phyloP scores from a whole-genome alignment of 2,888 invertebrate genomes.

The Lithophane leautieri region DNA sequence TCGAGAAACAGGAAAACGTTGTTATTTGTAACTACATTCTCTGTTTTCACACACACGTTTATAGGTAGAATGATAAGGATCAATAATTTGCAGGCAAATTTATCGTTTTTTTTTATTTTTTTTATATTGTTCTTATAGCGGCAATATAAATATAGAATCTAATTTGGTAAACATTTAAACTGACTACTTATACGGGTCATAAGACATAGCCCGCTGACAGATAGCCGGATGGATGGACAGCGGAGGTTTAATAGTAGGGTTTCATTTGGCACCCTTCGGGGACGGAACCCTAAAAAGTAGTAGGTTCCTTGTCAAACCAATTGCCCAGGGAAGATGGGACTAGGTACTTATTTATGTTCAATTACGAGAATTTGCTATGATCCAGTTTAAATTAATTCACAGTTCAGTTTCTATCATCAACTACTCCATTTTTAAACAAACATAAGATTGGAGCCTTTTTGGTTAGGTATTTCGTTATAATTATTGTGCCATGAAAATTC shows the following conservation, averaged over 20 bases:
- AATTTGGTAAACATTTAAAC: no score
- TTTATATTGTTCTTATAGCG: no score
- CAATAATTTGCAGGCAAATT: not conserved
- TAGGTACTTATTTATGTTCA: not conserved
- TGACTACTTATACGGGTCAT: no score
- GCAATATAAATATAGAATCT: no score
- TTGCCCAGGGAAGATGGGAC: not conserved
- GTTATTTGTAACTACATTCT: constrained; percentile 12
- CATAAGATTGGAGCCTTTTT: not conserved
- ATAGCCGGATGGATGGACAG: no score
- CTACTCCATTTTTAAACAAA: not conserved
- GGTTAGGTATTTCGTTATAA: not conserved
- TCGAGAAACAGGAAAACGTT: constrained; percentile 39
- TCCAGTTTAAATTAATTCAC: not conserved
- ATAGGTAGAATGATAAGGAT: not conserved
- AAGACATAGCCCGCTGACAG: no score
- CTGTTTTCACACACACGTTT: constrained; percentile 17
- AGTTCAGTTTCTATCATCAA: not conserved
- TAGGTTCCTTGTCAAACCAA: not conserved
- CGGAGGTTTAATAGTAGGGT: no score
- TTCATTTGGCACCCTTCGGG: no score
- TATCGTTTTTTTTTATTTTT: not conserved
- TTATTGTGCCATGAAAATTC: not conserved
- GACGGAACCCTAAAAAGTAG: not conserved
- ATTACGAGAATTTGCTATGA: not conserved